Conservation (phyloP, 2,797 vertebrate genomes). For the Poeciliopsis presidionis region DNA sequence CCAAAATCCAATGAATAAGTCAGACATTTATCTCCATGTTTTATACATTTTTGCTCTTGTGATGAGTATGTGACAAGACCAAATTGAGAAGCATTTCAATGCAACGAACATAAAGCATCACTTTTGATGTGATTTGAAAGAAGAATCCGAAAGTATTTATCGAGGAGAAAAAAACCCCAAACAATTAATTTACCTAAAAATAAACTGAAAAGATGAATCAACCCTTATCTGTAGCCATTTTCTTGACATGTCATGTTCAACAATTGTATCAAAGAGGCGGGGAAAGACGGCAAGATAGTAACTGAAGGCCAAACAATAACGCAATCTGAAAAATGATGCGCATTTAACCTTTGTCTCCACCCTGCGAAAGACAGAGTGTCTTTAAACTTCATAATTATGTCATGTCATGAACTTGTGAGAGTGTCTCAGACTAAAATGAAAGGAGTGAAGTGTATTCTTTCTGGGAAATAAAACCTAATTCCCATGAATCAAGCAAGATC, state of each 20-base stretch:
- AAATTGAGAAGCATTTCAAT: not conserved
- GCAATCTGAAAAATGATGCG: conserved; percentile 54
- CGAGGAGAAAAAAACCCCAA: not conserved
- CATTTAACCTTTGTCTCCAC: conserved; percentile 62
- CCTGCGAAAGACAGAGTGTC: conserved; percentile 35
- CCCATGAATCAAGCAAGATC: not conserved
- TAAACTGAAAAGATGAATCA: conserved; percentile 22
- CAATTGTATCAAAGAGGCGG: conserved; percentile 67
- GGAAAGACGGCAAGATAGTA: conserved; percentile 42
- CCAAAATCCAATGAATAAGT: not conserved
- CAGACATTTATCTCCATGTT: not conserved
- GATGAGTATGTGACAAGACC: not conserved
- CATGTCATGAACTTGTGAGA: conserved; percentile 23
- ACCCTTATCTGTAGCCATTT: conserved; percentile 55
- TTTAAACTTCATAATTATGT: conserved; percentile 18
- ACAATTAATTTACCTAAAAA: conserved; percentile 1
- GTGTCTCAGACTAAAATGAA: not conserved
- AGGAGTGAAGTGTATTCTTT: not conserved
- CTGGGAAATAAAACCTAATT: not conserved
- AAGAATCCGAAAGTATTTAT: not conserved
- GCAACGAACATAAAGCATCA: not conserved
- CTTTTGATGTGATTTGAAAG: not conserved
- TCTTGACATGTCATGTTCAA: conserved; percentile 58
- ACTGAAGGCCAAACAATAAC: conserved; percentile 61
- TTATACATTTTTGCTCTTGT: not conserved